phyloP scores from a whole-genome alignment of 2,797 vertebrate species.

The Lacerta viridis region DNA sequence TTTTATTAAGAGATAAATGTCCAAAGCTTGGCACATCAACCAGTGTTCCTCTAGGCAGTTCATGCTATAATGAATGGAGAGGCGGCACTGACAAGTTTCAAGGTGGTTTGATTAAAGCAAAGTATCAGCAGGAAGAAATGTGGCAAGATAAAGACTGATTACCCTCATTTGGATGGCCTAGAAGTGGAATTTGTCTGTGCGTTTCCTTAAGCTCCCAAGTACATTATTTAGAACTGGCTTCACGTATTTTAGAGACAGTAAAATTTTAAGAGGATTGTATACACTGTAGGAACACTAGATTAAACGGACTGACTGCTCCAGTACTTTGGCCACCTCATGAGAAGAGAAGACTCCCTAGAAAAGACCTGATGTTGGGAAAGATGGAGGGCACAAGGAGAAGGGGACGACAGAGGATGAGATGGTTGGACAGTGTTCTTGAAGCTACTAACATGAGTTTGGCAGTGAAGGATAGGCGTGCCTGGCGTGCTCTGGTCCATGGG shows the following conservation, averaged over 20 bases:
- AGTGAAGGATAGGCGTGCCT: too few relatives aligned
- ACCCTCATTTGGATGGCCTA: conserved; percentile 50
- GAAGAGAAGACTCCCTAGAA: too few relatives aligned
- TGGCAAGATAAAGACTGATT: conserved; percentile 56
- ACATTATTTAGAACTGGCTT: conserved; percentile 57
- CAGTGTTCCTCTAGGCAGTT: conserved; percentile 20
- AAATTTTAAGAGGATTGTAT: conserved; percentile 52
- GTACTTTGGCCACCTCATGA: too few relatives aligned
- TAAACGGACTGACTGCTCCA: conserved; percentile 62
- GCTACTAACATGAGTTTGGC: too few relatives aligned
- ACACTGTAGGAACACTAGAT: conserved; percentile 58
- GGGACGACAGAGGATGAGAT: too few relatives aligned
- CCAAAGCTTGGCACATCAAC: conserved; percentile 30
- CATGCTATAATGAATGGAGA: conserved; percentile 7
- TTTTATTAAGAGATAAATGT: conserved; percentile 48
- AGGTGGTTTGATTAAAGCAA: conserved; percentile 26
- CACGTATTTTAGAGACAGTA: conserved; percentile 58
- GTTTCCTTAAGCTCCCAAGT: conserved; percentile 52
- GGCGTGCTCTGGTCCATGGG: too few relatives aligned
- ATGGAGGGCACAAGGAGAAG: too few relatives aligned
- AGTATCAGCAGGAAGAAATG: conserved; percentile 44
- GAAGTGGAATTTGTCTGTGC: conserved; percentile 33
- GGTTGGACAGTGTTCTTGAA: too few relatives aligned
- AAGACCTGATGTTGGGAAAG: too few relatives aligned
- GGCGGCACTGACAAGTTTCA: neutral